Evolutionary conservation across 2,113 vertebrate species (phyloP).

Genomic region (Lichenostomus cassidix): DNA sequence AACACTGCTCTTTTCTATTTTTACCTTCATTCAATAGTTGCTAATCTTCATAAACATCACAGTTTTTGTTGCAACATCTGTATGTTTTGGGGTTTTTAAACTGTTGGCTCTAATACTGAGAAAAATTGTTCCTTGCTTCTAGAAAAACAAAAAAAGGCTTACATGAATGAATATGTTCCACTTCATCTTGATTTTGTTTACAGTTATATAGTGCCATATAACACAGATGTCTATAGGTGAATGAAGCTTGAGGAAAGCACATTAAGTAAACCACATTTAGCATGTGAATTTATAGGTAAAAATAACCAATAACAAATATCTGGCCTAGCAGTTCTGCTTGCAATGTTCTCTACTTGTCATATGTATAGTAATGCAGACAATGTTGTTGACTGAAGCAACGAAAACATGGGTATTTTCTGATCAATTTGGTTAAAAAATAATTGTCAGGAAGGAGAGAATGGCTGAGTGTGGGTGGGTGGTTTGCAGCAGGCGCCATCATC

Average conservation of each 20-base stretch:
- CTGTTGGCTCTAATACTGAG: constrained; percentile 30
- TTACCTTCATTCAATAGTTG: constrained; percentile 69
- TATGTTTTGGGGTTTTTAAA: neutral
- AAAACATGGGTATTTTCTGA: neutral
- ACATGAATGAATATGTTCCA: neutral
- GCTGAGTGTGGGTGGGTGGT: neutral
- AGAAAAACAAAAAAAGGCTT: neutral
- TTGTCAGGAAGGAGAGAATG: neutral
- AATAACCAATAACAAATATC: neutral
- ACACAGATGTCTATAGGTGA: constrained; percentile 31
- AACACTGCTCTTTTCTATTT: constrained; percentile 69
- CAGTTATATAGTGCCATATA: neutral
- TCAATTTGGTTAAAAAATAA: constrained; percentile 33
- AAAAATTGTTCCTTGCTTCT: constrained; percentile 36
- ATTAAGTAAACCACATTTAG: constrained; percentile 4
- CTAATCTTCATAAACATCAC: constrained; percentile 57
- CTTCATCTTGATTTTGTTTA: constrained; percentile 10
- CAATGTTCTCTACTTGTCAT: constrained; percentile 6
- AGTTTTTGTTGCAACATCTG: constrained; percentile 46
- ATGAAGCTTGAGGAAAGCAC: neutral
- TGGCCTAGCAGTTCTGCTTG: neutral
- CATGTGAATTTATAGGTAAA: constrained; percentile 14
- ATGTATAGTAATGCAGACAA: neutral
- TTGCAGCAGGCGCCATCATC: constrained; percentile 29
- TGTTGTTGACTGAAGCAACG: neutral